phyloP scores from a whole-genome alignment of 2,797 vertebrate genomes.

The Mastacembelus armatus region DNA sequence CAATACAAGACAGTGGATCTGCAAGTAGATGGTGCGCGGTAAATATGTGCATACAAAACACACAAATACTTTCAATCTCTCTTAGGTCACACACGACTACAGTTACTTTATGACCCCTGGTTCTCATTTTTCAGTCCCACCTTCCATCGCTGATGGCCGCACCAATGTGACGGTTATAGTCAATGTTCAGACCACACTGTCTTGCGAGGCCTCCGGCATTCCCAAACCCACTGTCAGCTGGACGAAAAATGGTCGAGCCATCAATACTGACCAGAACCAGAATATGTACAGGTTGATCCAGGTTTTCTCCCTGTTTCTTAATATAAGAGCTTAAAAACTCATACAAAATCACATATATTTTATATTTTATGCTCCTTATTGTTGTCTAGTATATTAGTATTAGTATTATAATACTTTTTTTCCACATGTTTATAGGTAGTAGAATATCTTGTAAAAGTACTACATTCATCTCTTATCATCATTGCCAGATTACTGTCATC shows the following conservation, averaged over 20 bases:
- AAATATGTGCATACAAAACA: neutral
- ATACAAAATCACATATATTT: no score
- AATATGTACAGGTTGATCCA: constrained; percentile 94
- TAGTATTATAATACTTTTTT: no score
- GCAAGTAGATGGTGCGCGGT: constrained; percentile 88
- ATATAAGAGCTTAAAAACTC: constrained; percentile 1
- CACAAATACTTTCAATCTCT: neutral
- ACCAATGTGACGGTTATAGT: constrained; percentile 90
- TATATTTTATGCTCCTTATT: no score
- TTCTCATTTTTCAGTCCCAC: constrained; percentile 84
- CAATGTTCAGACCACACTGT: constrained; percentile 92
- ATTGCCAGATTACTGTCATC: constrained; percentile 90
- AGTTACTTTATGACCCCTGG: neutral
- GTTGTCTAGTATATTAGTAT: no score
- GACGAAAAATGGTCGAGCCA: constrained; percentile 88
- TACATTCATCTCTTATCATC: neutral
- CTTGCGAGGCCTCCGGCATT: constrained; percentile 92
- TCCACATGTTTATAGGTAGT: neutral
- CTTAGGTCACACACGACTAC: neutral
- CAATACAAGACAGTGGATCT: constrained; percentile 90
- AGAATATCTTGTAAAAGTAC: no score
- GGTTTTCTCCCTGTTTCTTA: constrained; percentile 73
- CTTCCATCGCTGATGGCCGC: constrained; percentile 85
- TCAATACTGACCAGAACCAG: constrained; percentile 94
- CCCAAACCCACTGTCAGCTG: constrained; percentile 91